Evolutionary conservation across 2,113 vertebrate species (phyloP).

Genomic region (Passer montanus): DNA sequence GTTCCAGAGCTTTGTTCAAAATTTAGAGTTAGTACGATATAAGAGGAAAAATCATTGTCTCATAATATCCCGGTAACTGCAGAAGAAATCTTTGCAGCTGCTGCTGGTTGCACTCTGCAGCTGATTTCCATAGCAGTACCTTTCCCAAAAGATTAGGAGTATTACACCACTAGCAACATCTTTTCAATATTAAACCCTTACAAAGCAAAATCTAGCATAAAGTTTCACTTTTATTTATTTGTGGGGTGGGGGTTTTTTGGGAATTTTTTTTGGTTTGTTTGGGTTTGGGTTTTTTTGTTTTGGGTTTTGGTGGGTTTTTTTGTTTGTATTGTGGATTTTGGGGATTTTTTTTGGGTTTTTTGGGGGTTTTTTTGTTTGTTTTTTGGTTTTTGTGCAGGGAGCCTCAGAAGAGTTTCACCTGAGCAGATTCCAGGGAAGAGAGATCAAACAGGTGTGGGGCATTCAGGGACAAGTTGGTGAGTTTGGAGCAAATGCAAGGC

Average conservation of each 20-base stretch:
- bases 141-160: not conserved
- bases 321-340: too few species aligned
- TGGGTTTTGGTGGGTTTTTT: too few species aligned
- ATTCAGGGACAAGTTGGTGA: not conserved
- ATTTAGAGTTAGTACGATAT: not conserved
- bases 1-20: not conserved
- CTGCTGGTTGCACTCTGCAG: not conserved
- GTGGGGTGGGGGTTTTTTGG: too few species aligned
- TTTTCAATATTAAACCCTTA: not conserved
- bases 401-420: not conserved
- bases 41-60: not conserved
- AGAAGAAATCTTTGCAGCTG: not conserved
- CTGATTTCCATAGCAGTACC: not conserved
- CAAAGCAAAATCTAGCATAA: not conserved
- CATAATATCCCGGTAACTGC: not conserved
- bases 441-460: not conserved
- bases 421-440: accelerated
- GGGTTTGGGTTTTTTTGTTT: too few species aligned
- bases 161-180: not conserved
- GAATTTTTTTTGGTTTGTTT: not conserved
- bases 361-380: not conserved
- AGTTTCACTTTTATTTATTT: not conserved
- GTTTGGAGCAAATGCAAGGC: not conserved
- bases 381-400: not conserved
- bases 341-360: too few species aligned